Percentiles rank a stretch among this genome's conserved stretches.
phyloP scores from a whole-genome alignment of 1,140 invertebrate genomes.

The Gerris buenoi region DNA sequence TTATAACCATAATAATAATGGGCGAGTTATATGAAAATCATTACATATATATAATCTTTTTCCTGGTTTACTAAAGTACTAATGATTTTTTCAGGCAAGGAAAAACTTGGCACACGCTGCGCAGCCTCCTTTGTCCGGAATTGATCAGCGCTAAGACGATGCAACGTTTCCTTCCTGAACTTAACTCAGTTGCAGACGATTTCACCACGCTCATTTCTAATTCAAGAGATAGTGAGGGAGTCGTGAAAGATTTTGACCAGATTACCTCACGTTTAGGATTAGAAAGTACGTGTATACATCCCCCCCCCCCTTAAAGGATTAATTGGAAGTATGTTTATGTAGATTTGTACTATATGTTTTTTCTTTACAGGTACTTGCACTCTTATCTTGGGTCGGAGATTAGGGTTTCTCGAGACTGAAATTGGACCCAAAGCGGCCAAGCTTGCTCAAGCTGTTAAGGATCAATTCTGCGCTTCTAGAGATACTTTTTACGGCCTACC shows the following conservation, averaged over 20 bases:
- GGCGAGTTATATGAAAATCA: too few species aligned
- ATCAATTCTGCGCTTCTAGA: constrained; percentile 55
- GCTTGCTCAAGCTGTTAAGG: constrained; percentile 51
- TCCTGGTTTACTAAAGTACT: too few species aligned
- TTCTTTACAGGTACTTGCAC: constrained; percentile 47
- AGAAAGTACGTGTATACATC: constrained; percentile 58
- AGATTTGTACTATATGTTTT: too few species aligned
- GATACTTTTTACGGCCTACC: constrained; percentile 69
- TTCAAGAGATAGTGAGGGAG: constrained; percentile 32
- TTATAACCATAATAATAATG: too few species aligned
- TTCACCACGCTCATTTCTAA: constrained; percentile 49
- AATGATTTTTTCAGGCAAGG: constrained; percentile 56
- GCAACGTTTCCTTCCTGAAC: constrained; percentile 54
- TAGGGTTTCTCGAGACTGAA: constrained; percentile 57
- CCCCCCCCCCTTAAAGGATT: too few species aligned
- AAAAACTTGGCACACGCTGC: constrained; percentile 58
- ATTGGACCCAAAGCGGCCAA: constrained; percentile 30
- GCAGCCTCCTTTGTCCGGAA: constrained; percentile 54
- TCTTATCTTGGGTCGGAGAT: constrained; percentile 54
- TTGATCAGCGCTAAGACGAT: constrained; percentile 62
- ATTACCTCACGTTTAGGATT: constrained; percentile 59
- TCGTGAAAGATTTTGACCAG: constrained; percentile 48
- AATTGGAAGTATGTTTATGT: too few species aligned
- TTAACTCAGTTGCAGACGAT: constrained; percentile 62
- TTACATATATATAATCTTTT: too few species aligned